These are phyloP conservation scores for Eleginops maclovinus DNA, from an alignment of 2,113 vertebrate species.

Conservation along the genomic window DNA sequence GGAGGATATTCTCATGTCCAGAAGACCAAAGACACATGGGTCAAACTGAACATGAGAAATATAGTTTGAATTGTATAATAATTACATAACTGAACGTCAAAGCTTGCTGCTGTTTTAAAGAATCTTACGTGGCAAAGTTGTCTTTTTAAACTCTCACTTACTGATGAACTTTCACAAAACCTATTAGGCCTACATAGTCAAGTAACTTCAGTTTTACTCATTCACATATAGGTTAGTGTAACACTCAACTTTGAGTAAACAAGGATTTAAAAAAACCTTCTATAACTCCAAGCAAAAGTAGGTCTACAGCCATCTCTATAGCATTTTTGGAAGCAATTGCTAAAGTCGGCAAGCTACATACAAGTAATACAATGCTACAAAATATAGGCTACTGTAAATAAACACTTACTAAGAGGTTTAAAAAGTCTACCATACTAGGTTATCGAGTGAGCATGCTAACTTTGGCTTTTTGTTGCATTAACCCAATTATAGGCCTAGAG, in stretches of 20 bases:
- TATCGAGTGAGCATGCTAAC: no score
- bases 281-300: neutral
- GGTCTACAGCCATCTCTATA: neutral
- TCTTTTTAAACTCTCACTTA: neutral
- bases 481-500: neutral
- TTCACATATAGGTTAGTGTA: neutral
- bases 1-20: slow-evolving; percentile 58
- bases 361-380: neutral
- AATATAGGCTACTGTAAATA: neutral
- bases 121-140: neutral
- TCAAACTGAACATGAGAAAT: neutral
- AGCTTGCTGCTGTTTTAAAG: neutral
- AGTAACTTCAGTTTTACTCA: neutral
- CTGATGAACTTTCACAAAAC: neutral
- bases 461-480: no score
- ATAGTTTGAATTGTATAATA: neutral
- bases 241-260: neutral
- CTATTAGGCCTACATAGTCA: no score
- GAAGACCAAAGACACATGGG: slow-evolving; percentile 6
- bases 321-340: neutral
- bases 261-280: neutral
- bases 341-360: neutral
- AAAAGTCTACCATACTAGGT: no score
- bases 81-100: neutral
- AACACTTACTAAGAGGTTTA: neutral